These are phyloP conservation scores for Pristiophorus japonicus DNA, from an alignment of 2,113 vertebrate genomes.

Conservation along the genomic window DNA sequence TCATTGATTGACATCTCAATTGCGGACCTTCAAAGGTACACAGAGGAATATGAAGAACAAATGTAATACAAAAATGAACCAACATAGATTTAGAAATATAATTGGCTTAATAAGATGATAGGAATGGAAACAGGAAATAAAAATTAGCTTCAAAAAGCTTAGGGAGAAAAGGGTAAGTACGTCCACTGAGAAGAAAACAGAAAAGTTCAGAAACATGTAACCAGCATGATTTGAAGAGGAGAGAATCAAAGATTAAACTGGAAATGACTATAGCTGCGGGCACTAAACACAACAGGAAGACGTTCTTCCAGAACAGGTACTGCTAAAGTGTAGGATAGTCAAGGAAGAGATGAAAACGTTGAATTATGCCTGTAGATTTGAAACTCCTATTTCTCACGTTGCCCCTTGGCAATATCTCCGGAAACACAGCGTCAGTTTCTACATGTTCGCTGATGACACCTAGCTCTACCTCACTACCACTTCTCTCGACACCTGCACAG, in stretches of 20 bases:
- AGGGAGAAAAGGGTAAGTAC: not conserved
- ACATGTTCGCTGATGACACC: too few relatives aligned
- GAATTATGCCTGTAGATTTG: not conserved
- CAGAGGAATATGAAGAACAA: not conserved
- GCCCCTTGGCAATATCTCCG: too few relatives aligned
- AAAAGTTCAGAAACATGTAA: too few relatives aligned
- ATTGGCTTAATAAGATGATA: not conserved
- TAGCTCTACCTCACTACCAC: too few relatives aligned
- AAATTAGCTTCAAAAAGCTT: not conserved
- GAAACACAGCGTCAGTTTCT: too few relatives aligned
- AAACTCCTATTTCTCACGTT: too few relatives aligned
- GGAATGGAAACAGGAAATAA: not conserved
- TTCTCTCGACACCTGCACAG: too few relatives aligned
- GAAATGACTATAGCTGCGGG: not conserved
- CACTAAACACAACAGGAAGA: not conserved
- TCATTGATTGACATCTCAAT: not conserved
- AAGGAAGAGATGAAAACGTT: not conserved
- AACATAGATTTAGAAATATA: not conserved
- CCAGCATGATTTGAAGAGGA: too few relatives aligned
- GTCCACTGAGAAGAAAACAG: not conserved
- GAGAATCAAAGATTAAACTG: not conserved
- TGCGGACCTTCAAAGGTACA: not conserved
- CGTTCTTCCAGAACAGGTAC: not conserved
- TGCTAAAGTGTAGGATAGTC: not conserved
- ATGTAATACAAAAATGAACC: not conserved